A percentile compares a stretch with the other conserved stretches of the same genome.
phyloP scores from a whole-genome alignment of 2,113 vertebrate species.

The Gobius niger region DNA sequence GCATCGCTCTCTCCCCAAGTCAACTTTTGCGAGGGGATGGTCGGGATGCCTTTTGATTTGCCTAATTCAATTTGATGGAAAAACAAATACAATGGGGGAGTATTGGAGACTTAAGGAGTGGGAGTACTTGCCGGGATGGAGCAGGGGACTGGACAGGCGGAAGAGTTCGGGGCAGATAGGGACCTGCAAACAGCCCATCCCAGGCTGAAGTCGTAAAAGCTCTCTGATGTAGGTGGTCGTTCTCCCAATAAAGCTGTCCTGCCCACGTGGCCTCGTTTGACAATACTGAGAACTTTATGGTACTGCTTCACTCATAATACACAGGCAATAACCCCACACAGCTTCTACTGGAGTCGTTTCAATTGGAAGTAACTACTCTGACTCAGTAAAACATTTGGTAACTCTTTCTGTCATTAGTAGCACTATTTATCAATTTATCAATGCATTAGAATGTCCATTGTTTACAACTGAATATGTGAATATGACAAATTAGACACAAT shows the following conservation, averaged over 20 bases:
- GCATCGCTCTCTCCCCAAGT: slow-evolving; percentile 75
- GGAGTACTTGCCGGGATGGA: slow-evolving; percentile 47
- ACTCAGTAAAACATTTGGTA: too few species aligned
- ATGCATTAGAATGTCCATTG: too few species aligned
- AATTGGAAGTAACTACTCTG: too few species aligned
- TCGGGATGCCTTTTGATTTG: slow-evolving; percentile 79
- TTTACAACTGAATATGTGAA: too few species aligned
- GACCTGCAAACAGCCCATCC: slow-evolving; percentile 69
- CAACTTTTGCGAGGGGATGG: slow-evolving; percentile 71
- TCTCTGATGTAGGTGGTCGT: slow-evolving; percentile 74
- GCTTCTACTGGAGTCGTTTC: too few species aligned
- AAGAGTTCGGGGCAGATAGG: slow-evolving; percentile 46
- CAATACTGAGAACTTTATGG: slow-evolving; percentile 63
- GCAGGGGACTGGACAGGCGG: slow-evolving; percentile 46
- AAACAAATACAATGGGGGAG: slow-evolving; percentile 78
- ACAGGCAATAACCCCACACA: too few species aligned
- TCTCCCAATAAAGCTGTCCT: slow-evolving; percentile 58
- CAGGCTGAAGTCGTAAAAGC: slow-evolving; percentile 78
- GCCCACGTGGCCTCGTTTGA: slow-evolving; percentile 59
- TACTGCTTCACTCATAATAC: slow-evolving; percentile 13
- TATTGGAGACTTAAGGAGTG: slow-evolving; percentile 58
- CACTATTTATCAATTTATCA: too few species aligned
- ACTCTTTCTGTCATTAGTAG: too few species aligned
- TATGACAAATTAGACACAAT: too few species aligned
- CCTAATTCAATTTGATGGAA: slow-evolving; percentile 82